These are phyloP conservation scores for Aviceda subcristata DNA, from an alignment of 2,113 vertebrate genomes.

Conservation along the genomic window DNA sequence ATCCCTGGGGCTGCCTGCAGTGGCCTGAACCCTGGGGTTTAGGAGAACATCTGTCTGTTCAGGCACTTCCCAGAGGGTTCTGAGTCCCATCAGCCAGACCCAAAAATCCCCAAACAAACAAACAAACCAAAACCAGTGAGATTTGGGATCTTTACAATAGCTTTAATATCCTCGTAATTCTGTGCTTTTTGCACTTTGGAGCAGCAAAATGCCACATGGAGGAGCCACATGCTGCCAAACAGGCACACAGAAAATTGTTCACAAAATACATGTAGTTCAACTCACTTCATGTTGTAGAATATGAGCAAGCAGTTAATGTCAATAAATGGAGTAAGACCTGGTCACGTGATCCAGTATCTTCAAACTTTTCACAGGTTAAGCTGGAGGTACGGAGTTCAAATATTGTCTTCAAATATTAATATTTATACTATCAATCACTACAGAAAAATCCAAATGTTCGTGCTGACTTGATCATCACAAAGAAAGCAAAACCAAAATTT, in stretches of 20 bases:
- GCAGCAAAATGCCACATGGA: background rate
- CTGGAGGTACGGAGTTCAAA: background rate
- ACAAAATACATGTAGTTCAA: background rate
- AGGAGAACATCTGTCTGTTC: background rate
- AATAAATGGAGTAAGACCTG: background rate
- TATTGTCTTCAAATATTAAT: background rate
- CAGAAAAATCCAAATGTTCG: background rate
- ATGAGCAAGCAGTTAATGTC: slow-evolving; percentile 47
- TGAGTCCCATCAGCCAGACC: background rate
- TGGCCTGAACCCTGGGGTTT: background rate
- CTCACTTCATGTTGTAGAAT: slow-evolving; percentile 38
- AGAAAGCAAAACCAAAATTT: background rate
- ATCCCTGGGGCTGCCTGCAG: background rate
- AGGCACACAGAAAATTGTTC: background rate
- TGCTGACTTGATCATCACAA: background rate
- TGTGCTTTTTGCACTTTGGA: background rate
- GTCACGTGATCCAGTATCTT: background rate
- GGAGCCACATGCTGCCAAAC: background rate
- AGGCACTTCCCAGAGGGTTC: background rate
- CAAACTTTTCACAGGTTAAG: background rate
- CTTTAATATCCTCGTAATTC: background rate
- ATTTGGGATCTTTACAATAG: background rate
- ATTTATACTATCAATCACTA: background rate
- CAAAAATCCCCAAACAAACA: background rate
- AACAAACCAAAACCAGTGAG: background rate